These are phyloP conservation scores for Bombus soroeensis DNA, from an alignment of 1,140 invertebrate genomes.

Conservation along the genomic window DNA sequence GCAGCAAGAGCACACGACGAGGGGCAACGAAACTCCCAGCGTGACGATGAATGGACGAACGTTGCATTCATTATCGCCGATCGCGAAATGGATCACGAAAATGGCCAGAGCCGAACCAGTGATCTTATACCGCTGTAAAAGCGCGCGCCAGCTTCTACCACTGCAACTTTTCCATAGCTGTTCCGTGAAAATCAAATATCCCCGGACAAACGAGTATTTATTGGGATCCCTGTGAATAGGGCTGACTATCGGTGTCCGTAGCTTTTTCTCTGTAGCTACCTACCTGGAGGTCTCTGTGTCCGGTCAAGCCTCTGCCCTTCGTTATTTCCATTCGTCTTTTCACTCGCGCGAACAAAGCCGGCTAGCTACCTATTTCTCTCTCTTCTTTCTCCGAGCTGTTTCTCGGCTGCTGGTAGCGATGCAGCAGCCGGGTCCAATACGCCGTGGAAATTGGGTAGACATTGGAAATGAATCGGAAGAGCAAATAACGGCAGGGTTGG, in stretches of 20 bases:
- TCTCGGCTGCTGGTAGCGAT: constrained; percentile 10
- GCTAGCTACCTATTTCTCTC: neutral
- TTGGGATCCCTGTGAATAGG: constrained; percentile 39
- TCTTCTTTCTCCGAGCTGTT: neutral
- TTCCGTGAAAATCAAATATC: constrained; percentile 25
- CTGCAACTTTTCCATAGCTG: neutral
- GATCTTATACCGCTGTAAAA: neutral
- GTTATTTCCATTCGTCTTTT: constrained; percentile 66
- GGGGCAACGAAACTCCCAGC: neutral
- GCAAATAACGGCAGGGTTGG: constrained; percentile 66
- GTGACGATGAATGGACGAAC: neutral
- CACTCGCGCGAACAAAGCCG: constrained; percentile 64
- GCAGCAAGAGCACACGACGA: neutral
- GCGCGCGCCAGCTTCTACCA: too few species aligned
- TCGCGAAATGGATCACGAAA: constrained; percentile 32
- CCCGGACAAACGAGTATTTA: constrained; percentile 59
- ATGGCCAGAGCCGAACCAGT: neutral
- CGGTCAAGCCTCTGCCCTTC: constrained; percentile 15
- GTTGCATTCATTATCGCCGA: constrained; percentile 18
- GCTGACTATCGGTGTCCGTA: neutral
- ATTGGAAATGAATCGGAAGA: constrained; percentile 75
- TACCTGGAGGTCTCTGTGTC: neutral
- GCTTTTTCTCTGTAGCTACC: neutral
- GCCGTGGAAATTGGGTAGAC: constrained; percentile 73
- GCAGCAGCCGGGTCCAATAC: constrained; percentile 63